Percentiles rank a stretch among this genome's conserved stretches.
Evolutionary conservation across 2,797 vertebrate genomes (phyloP).

Genomic region (Microchirus variegatus): DNA sequence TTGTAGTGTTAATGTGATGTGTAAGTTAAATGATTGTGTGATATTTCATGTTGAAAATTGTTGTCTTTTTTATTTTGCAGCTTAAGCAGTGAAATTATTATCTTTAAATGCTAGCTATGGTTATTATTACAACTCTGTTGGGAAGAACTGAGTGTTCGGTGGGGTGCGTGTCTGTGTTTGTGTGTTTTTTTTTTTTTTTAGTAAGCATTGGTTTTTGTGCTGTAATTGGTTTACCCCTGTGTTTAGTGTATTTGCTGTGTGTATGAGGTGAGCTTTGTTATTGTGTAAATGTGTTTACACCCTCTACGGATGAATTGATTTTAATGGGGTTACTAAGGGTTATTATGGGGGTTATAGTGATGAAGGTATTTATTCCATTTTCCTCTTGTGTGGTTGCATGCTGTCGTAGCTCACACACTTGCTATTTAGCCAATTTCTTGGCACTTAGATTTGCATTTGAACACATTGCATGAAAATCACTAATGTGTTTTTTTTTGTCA

Average conservation of each 20-base stretch:
- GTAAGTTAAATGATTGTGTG: conserved; percentile 14
- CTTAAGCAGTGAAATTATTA: conserved; percentile 35
- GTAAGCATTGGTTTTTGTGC: conserved; percentile 26
- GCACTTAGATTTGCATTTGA: conserved; percentile 26
- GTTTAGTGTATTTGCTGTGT: conserved; percentile 39
- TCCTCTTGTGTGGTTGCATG: neutral
- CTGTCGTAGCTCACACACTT: conserved; percentile 10
- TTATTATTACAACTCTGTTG: conserved; percentile 29
- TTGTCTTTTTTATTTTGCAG: conserved; percentile 22
- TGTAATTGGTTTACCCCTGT: conserved; percentile 57
- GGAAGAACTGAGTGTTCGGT: neutral
- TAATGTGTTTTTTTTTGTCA: conserved; percentile 1
- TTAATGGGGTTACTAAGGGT: conserved; percentile 41
- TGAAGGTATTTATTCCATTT: conserved; percentile 14
- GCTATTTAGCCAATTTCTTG: conserved; percentile 7
- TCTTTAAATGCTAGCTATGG: conserved; percentile 26
- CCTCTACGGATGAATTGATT: conserved; percentile 49
- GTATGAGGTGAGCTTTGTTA: conserved; percentile 19
- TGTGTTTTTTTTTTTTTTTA: conserved; percentile 10
- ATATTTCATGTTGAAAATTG: conserved; percentile 29
- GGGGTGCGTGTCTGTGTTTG: conserved; percentile 16
- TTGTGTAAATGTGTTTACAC: conserved; percentile 6
- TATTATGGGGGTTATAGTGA: conserved; percentile 30
- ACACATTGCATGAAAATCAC: conserved; percentile 2
- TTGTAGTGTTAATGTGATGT: conserved; percentile 17